A percentile compares a stretch with the other conserved stretches of the same genome.
Conservation (phyloP, 2,113 vertebrate species). For the Microtus montanus region DNA sequence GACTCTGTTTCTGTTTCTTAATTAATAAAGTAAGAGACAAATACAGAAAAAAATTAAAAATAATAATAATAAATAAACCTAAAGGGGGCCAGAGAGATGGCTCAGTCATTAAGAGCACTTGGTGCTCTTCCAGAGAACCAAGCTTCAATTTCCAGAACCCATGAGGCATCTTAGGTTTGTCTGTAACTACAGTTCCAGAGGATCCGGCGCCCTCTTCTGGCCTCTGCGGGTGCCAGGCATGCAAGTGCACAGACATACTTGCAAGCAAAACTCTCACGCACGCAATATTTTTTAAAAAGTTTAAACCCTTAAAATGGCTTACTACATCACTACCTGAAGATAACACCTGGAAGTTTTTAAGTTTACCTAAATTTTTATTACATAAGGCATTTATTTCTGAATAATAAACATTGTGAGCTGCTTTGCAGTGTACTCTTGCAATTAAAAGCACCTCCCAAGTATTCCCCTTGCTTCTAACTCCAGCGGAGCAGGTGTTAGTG, state of each 20-base stretch:
- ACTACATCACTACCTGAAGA: neutral
- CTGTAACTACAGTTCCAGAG: neutral
- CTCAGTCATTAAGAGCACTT: neutral
- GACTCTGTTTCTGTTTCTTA: neutral
- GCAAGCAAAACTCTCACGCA: neutral
- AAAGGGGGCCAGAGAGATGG: neutral
- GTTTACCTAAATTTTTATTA: neutral
- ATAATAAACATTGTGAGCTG: neutral
- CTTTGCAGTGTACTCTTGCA: neutral
- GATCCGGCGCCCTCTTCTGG: neutral
- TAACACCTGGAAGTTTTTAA: neutral
- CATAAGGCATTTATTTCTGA: neutral
- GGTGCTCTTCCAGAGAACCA: neutral
- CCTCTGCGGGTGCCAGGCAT: neutral
- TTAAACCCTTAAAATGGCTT: neutral
- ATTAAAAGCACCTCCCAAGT: neutral
- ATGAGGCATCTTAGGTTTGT: neutral
- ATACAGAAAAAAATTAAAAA: neutral
- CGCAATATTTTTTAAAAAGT: neutral
- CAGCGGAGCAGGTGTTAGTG: neutral
- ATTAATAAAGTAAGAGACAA: neutral
- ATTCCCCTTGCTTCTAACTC: constrained; percentile 33
- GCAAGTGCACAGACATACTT: neutral
- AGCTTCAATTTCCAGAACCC: neutral
- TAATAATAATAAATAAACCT: neutral